Base-by-base conservation (phyloP, 2,888 invertebrate genomes). In the Pseudococcus jackbeardsleyi region DNA sequence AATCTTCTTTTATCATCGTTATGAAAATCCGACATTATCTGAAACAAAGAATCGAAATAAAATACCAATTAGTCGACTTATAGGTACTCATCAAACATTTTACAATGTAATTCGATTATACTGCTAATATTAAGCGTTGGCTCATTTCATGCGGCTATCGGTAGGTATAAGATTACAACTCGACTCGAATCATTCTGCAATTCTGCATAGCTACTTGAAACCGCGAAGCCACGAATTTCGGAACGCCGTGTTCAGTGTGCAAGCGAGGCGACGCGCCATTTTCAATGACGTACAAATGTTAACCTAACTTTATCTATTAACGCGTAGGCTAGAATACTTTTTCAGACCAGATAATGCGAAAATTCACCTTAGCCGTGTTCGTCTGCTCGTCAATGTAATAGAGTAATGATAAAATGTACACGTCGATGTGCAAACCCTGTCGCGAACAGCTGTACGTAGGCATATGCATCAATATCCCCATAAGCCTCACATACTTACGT, bases 311-410 rank as follows among this genome's bases (percentile, higher is more conserved):
- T 72, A 72, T 72, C 68, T 72, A 72, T 72, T 59, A 72, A 33
- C 68, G 68, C 68, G 68, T 72, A 59, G 59, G 59, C 59, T 59
- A 59, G 0, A 59, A 72, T 72, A 72, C 68, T 72, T 72, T 72
- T 33, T 26, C 22, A 72, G 68, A 72, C 12, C 33, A 72, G 68
- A 72, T 72, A 72, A 72, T 72, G 33, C 68, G 26, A 72, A 33
- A 72, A 12, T 72, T 72, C 33, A 33, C 68, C 68, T 33, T 26
- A 72, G 64, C 33, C 33, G 22, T 11, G 26, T 72, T 72, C 33
- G 68, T 72, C 33, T 72, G 33, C 12, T 72, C 68, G 68, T 72
- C 68, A 33, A 72, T 72, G 59, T 59, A 59, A 59, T 59, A n/a
- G 59, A 19, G 11, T 17, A 59, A 19, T 19, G 59, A 59, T 59